Conservation (phyloP, 2,797 vertebrate genomes). For the Luscinia megarhynchos region DNA sequence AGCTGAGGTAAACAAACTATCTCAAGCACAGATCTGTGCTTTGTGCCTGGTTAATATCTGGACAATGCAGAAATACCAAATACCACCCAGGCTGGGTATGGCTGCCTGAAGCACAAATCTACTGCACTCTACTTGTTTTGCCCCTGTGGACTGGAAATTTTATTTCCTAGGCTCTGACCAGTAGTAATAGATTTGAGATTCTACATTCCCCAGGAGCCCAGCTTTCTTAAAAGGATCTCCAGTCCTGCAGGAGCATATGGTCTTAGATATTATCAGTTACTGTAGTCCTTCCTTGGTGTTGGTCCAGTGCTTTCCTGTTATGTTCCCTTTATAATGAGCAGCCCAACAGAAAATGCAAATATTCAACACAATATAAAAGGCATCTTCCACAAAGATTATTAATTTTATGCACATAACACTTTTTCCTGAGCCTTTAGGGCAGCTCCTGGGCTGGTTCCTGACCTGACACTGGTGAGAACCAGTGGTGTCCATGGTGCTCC, state of each 20-base stretch:
- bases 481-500: fast-evolving
- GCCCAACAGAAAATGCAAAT: neutral
- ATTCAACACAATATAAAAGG: neutral
- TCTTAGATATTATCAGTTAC: neutral
- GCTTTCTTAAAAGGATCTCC: neutral
- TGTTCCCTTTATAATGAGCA: neutral
- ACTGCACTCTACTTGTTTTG: neutral
- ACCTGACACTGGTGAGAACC: neutral
- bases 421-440: neutral
- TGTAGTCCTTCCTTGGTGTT: neutral
- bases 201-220: neutral
- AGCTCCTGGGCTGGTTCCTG: neutral
- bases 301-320: neutral
- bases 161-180: neutral
- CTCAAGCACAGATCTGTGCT: neutral
- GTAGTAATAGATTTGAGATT: neutral
- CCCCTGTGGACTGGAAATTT: neutral
- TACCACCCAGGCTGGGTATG: neutral
- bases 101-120: neutral
- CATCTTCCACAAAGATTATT: neutral
- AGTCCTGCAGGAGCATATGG: neutral
- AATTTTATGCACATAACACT: neutral
- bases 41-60: neutral
- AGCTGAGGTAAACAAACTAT: neutral
- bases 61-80: neutral